Conservation (phyloP, 2,113 vertebrate species). For the Gadus chalcogrammus region DNA sequence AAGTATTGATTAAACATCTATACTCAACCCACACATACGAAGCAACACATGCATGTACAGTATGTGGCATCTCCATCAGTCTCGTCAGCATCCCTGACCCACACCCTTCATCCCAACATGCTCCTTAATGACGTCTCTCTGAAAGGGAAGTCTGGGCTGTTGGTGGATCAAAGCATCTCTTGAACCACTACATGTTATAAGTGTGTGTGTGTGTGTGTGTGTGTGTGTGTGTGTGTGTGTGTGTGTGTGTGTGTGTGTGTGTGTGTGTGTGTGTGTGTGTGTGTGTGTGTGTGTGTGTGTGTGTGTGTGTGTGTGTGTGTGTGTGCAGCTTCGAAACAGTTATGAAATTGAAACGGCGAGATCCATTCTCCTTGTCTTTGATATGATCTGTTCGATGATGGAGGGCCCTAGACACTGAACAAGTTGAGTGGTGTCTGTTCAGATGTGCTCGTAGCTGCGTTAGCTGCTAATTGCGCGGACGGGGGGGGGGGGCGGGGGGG, state of each 20-base stretch:
- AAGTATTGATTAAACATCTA: too few relatives aligned
- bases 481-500: neutral
- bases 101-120: too few relatives aligned
- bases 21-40: too few relatives aligned
- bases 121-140: slow-evolving; percentile 6
- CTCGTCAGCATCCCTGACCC: too few relatives aligned
- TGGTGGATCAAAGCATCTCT: too few relatives aligned
- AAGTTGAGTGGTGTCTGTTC: too few relatives aligned
- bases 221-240: neutral
- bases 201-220: neutral
- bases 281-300: neutral
- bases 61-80: too few relatives aligned
- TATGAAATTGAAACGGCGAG: slow-evolving; percentile 22
- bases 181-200: neutral
- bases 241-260: neutral
- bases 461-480: neutral
- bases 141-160: too few relatives aligned
- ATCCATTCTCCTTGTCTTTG: neutral
- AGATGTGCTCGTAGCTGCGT: neutral
- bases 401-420: too few relatives aligned
- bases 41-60: too few relatives aligned
- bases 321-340: neutral
- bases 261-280: neutral
- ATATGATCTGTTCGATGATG: too few relatives aligned
- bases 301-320: neutral